Conservation (phyloP, 1,140 invertebrate species). For the Nasonia vitripennis region DNA sequence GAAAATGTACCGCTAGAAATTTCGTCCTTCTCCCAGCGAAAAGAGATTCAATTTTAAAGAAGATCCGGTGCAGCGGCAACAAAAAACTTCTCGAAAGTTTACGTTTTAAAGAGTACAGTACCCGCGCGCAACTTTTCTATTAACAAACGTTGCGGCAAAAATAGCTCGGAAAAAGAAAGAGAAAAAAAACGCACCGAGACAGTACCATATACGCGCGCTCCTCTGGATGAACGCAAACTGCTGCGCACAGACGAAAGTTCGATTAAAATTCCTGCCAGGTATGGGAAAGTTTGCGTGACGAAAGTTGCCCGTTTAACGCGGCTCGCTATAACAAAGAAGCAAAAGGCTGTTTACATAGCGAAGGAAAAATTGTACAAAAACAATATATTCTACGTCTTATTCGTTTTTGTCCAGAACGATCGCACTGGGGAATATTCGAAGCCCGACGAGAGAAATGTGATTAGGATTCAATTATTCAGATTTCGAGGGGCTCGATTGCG, state of each 20-base stretch:
- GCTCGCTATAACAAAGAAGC: neutral
- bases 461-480: constrained; percentile 42
- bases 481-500: neutral
- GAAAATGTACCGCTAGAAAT: too few species aligned
- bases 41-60: neutral
- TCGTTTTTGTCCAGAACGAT: too few species aligned
- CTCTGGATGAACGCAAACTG: neutral
- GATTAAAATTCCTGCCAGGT: constrained; percentile 40
- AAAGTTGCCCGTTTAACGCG: neutral
- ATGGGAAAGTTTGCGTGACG: neutral
- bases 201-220: constrained; percentile 50
- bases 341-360: neutral
- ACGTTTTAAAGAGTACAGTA: neutral
- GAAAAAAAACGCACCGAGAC: constrained; percentile 32
- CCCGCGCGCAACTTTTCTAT: neutral
- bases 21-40: too few species aligned
- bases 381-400: too few species aligned
- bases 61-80: neutral
- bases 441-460: constrained; percentile 13
- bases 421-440: neutral
- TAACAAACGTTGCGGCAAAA: neutral
- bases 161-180: neutral
- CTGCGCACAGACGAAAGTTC: constrained; percentile 46
- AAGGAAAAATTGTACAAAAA: neutral
- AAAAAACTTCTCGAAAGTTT: neutral